Evolutionary conservation across 2,797 vertebrate species (phyloP).

Genomic region (Sebastes ruberrimus): DNA sequence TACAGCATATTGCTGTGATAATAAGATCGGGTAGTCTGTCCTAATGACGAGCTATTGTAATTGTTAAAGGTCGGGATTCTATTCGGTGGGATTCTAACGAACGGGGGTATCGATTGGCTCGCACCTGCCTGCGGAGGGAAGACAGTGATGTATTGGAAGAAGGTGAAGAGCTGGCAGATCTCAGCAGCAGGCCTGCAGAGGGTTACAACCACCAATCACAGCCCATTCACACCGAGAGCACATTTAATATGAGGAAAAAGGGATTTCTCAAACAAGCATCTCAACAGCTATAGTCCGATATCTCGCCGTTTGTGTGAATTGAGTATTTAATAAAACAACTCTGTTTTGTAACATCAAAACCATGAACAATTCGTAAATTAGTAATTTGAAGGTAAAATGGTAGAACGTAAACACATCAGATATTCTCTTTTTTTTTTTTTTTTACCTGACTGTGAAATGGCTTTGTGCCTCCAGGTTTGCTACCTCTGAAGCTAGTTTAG

Average conservation of each 20-base stretch:
- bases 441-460: background rate
- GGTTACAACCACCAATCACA: slow-evolving; percentile 36
- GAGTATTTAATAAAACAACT: background rate
- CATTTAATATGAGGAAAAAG: background rate
- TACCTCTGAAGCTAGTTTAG: background rate
- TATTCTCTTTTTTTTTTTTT: background rate
- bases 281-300: background rate
- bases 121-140: slow-evolving; percentile 23
- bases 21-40: background rate
- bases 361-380: background rate
- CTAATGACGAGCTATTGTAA: background rate
- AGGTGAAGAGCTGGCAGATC: slow-evolving; percentile 45
- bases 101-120: slow-evolving; percentile 54
- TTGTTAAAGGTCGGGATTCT: slow-evolving; percentile 13
- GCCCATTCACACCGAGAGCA: background rate
- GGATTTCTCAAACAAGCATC: background rate
- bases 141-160: slow-evolving; percentile 62
- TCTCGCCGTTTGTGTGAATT: background rate
- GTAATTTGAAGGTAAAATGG: background rate
- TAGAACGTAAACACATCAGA: background rate
- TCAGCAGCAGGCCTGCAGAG: slow-evolving; percentile 20
- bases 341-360: background rate
- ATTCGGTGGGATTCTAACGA: slow-evolving; percentile 31
- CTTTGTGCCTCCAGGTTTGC: background rate
- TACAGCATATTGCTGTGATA: background rate